Conservation (phyloP, 2,888 invertebrate genomes). For the Meteorus cinctellus region DNA sequence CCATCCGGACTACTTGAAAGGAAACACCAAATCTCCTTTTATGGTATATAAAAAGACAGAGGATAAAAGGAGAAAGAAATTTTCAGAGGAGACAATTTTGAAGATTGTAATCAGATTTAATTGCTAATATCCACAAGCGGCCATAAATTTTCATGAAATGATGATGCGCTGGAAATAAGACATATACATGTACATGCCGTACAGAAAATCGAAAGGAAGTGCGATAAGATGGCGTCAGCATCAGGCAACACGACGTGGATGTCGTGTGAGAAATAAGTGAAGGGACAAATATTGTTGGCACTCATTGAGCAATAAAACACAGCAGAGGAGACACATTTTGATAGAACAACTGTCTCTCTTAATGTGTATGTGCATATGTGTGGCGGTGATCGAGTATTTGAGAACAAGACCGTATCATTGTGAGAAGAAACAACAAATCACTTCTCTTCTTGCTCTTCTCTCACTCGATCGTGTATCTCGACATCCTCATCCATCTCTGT, state of each 20-base stretch:
- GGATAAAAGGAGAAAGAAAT: neutral
- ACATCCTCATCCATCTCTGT: conserved; percentile 1
- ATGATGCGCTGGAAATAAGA: conserved; percentile 4
- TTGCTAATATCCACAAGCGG: neutral
- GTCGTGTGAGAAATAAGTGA: conserved; percentile 42
- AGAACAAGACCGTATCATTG: conserved; percentile 37
- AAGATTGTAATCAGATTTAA: neutral
- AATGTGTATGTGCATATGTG: neutral
- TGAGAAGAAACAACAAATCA: conserved; percentile 12
- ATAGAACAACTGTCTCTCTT: conserved; percentile 32
- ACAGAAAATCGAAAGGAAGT: conserved; percentile 47
- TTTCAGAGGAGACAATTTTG: neutral
- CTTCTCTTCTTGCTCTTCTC: neutral
- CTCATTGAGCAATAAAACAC: conserved; percentile 23
- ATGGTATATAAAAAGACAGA: neutral
- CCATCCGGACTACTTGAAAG: neutral
- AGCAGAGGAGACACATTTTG: conserved; percentile 14
- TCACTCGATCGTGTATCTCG: neutral
- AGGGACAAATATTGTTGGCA: conserved; percentile 40
- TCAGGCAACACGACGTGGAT: conserved; percentile 59
- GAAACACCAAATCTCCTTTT: neutral
- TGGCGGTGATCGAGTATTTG: conserved; percentile 4
- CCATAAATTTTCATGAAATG: conserved; percentile 1
- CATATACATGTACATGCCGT: conserved; percentile 21
- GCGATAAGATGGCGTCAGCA: conserved; percentile 64